Base-by-base conservation (phyloP, 92 coral and sea anemone species). In the Desmophyllum pertusum region DNA sequence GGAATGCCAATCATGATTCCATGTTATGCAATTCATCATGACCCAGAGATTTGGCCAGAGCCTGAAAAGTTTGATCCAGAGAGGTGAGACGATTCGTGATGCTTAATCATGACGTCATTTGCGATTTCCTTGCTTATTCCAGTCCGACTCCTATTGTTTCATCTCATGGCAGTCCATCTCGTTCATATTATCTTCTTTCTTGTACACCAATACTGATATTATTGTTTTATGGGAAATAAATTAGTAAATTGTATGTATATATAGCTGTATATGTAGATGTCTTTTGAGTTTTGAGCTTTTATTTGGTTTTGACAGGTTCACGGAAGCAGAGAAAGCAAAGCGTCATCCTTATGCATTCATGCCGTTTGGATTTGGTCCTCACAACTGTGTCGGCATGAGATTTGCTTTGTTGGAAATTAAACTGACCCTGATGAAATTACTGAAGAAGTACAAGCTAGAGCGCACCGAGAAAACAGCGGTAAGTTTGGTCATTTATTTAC, bases 291-390 rank as follows among this genome's bases (percentile, higher is more conserved):
- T n/a, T n/a, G n/a, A n/a, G n/a, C n/a, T n/a, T n/a, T 8, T 45
- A 2, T 29, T 35, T 33, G 9, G 21, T 18, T 6, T 35, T 52
- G 14, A 18, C 64, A 84, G 87, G 51, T 84, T 84, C 18, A 52
- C 87, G 3, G 87, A 84, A 21, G 76, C 82, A n/a, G 82, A 63
- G 67, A 84, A 84, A 64, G 82, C 81, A 48, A 84, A 75, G 75
- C 81, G 87, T 33, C 87, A 84, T 21, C 87, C 87, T 6, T 84
- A 84, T 36, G 17, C 87, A 25, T 84, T 84, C 52, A 25, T 75
- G 37, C 82, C 87, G 41, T 84, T 84, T 84, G 87, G 87, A 37
- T 50, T 31, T 40, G 87, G 87, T 64, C 87, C 87, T 21, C 87
- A 43, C 40, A 75, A 84, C 67, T 84, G 87, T 39, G 64, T 84